Evolutionary conservation across 2,113 vertebrate species (phyloP), one percentile per base, ranked within the genome.

Genomic region (Struthidea cinerea): DNA sequence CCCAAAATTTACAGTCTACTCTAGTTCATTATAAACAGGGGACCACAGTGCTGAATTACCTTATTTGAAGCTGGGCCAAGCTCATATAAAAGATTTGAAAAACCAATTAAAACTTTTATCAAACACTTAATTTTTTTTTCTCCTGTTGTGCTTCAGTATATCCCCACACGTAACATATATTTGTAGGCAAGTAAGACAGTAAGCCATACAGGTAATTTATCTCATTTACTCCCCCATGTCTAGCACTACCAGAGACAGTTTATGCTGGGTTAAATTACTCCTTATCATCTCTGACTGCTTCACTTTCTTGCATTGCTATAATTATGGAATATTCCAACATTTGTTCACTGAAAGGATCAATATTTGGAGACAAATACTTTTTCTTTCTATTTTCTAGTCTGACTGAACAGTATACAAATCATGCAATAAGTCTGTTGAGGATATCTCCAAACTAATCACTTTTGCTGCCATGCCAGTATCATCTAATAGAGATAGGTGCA

Each of bases 71-170:
- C n/a, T 67, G 28, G 47, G 74, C 81, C 81, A 94, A 91, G 42
- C 8, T 89, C 37, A 70, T 91, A 41, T 50, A 78, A 84, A 84
- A 89, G 42, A 93, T 91, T 91, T 84, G 59, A 17, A 90, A 93
- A 93, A 81, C 17, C 26, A 94, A 78, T 93, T 93, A 95, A 95
- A 81, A 89, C 50, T 84, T 91, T 65, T 74, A 84, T 55, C 41
- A 87, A 81, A 73, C 10, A 53, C 18, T 44, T 63, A 30, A 52
- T 47, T 81, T 74, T 92, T 92, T 81, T 77, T 87, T 50, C 21
- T 82, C 13, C n/a, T 53, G 32, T 49, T 74, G 13, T 57, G 49
- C 46, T 91, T 87, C 22, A 73, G 17, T 44, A 44, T 77, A 57
- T 53, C 21, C 19, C 37, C 19, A 70, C 24, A 77, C 6, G 27